Conservation (phyloP, 2,888 invertebrate species). For the Hetaerina titia region DNA sequence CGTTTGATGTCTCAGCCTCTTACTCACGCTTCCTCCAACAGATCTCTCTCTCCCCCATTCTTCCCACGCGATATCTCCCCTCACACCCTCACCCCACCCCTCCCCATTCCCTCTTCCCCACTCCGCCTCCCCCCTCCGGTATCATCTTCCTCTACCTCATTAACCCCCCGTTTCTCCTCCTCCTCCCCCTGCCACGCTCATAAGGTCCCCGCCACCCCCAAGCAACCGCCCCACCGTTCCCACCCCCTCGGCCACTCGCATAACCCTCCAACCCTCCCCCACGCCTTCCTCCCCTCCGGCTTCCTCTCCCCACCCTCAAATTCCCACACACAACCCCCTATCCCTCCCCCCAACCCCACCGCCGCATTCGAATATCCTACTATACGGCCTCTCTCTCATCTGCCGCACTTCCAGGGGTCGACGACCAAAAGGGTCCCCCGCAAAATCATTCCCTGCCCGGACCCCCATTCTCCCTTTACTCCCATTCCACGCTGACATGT, state of each 20-base stretch:
- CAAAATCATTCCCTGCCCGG: too few species aligned
- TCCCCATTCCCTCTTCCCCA: not conserved
- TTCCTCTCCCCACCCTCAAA: not conserved
- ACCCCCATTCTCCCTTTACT: too few species aligned
- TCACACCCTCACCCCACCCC: constrained; percentile 69
- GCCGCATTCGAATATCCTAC: too few species aligned
- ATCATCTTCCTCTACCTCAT: constrained; percentile 54
- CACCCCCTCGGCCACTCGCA: not conserved
- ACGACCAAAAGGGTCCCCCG: too few species aligned
- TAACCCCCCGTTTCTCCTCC: constrained; percentile 12
- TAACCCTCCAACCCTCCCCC: not conserved
- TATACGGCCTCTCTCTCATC: too few species aligned
- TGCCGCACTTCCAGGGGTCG: too few species aligned
- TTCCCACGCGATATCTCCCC: too few species aligned
- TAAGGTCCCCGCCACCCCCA: constrained; percentile 34
- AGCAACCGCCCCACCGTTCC: not conserved
- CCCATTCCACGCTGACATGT: too few species aligned
- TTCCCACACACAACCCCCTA: not conserved
- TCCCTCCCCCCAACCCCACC: too few species aligned
- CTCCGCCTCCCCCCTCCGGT: not conserved
- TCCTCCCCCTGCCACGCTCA: not conserved
- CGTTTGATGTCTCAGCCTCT: constrained; percentile 70
- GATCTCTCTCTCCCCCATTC: constrained; percentile 73
- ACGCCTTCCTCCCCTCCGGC: constrained; percentile 1
- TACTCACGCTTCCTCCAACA: constrained; percentile 76